Evolutionary conservation across 1,140 invertebrate species (phyloP).

Genomic region (Sycophaga agraensis): DNA sequence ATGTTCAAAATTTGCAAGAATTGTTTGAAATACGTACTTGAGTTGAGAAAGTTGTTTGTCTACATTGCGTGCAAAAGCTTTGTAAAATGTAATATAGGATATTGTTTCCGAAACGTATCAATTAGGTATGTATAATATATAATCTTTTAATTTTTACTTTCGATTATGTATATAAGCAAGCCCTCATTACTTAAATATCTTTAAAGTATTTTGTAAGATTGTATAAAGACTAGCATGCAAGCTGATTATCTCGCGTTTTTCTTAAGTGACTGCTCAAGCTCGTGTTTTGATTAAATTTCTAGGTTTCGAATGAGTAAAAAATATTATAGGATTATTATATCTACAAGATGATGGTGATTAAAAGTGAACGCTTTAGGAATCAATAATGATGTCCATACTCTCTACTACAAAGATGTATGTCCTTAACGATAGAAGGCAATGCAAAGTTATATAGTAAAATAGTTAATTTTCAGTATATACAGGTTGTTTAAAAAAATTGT

Average conservation of each 20-base stretch:
- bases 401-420: conserved; percentile 12
- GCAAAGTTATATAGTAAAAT: conserved; percentile 7
- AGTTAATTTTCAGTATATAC: neutral
- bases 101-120: neutral
- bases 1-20: neutral
- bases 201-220: neutral
- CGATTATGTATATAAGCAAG: conserved; percentile 18
- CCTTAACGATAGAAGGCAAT: conserved; percentile 25
- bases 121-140: neutral
- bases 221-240: neutral
- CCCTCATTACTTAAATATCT: neutral
- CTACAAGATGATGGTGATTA: neutral
- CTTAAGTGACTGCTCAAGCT: conserved; percentile 22
- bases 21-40: neutral
- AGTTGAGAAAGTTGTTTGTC: conserved; percentile 4
- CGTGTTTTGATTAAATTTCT: conserved; percentile 17
- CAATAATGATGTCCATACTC: neutral
- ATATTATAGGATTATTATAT: neutral
- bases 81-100: conserved; percentile 17
- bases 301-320: neutral
- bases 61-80: conserved; percentile 13
- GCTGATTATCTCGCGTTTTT: neutral
- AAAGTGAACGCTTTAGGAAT: conserved; percentile 8
- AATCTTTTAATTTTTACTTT: conserved; percentile 11
- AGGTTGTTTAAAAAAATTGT: neutral